A percentile compares a stretch with the other conserved stretches of the same genome.
Evolutionary conservation across 2,113 vertebrate species (phyloP).

Genomic region (Boulengeromyrus knoepffleri): DNA sequence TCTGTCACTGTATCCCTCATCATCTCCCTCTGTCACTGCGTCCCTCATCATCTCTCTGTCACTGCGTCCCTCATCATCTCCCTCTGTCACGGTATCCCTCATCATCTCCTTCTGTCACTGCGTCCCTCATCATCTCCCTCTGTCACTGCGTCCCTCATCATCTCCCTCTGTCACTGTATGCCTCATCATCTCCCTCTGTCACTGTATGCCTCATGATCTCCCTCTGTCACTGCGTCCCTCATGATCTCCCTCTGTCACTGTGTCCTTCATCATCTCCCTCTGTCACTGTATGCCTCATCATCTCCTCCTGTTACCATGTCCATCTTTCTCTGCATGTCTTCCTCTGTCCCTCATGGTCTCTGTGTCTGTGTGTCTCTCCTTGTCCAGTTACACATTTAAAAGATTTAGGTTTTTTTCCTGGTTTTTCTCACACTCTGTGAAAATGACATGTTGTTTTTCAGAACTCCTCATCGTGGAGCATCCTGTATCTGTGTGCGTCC

Average conservation of each 20-base stretch:
- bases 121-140: neutral
- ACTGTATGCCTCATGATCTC: neutral
- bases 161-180: too few relatives aligned
- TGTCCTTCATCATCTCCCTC: too few relatives aligned
- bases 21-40: neutral
- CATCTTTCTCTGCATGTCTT: neutral
- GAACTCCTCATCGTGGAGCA: slow-evolving; percentile 49
- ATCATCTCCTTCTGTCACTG: neutral
- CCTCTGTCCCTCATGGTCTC: neutral
- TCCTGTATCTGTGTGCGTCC: slow-evolving; percentile 44
- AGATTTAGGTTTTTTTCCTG: neutral
- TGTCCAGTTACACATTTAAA: neutral
- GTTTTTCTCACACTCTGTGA: neutral
- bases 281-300: neutral
- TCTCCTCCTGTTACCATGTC: neutral
- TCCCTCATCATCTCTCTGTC: neutral
- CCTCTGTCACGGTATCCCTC: neutral
- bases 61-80: neutral
- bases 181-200: neutral
- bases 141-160: neutral
- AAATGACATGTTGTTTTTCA: slow-evolving; percentile 13
- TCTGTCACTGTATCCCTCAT: neutral
- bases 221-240: too few relatives aligned
- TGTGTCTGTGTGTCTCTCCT: neutral
- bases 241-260: too few relatives aligned